Evolutionary conservation across 2,113 vertebrate genomes (phyloP).

Genomic region (Agapornis roseicollis): DNA sequence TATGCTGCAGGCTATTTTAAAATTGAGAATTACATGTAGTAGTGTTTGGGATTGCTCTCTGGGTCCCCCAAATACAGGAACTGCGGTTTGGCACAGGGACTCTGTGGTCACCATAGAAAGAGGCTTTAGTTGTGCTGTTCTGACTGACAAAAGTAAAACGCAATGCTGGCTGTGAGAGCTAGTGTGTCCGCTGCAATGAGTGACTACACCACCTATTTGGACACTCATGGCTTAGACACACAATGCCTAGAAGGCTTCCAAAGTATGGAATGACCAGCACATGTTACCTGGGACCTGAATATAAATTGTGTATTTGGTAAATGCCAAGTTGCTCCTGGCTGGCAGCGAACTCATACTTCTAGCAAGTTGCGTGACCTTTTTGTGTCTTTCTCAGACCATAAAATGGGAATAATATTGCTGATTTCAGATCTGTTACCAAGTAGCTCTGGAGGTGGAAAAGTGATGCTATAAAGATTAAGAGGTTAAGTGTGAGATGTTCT

Average conservation of each 20-base stretch:
- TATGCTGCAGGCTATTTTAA: not conserved
- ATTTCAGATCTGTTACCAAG: not conserved
- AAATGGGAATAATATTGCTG: not conserved
- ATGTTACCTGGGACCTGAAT: not conserved
- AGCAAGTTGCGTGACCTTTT: not conserved
- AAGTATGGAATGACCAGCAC: not conserved
- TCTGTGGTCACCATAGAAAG: not conserved
- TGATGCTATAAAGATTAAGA: not conserved
- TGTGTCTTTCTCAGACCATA: not conserved
- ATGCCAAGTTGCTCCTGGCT: not conserved
- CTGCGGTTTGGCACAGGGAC: not conserved
- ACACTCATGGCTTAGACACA: not conserved
- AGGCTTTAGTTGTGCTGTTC: not conserved
- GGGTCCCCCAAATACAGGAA: not conserved
- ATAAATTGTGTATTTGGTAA: not conserved
- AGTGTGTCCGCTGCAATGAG: rapidly evolving
- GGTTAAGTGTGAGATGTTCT: not conserved
- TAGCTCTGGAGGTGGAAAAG: not conserved
- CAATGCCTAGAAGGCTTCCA: not conserved
- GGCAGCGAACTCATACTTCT: not conserved
- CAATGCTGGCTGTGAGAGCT: not conserved
- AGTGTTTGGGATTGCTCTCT: not conserved
- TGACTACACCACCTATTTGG: not conserved
- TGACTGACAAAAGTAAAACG: not conserved
- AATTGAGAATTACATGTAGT: not conserved